A percentile compares a stretch with the other conserved stretches of the same genome.
phyloP scores from a whole-genome alignment of 2,888 invertebrate species.

The Macrosiphum euphorbiae region DNA sequence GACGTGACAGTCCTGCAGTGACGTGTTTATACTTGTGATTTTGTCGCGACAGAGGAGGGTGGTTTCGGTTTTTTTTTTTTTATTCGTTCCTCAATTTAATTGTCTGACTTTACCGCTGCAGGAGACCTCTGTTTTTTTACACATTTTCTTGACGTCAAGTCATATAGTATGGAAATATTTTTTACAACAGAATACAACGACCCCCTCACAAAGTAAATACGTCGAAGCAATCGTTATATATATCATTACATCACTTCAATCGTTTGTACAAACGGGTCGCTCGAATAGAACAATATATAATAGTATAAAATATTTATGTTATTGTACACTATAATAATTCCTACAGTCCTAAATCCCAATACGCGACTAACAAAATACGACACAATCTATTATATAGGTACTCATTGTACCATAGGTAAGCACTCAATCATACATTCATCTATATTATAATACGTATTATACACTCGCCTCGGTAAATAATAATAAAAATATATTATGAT shows the following conservation, averaged over 20 bases:
- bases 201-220: neutral
- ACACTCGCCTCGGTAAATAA: neutral
- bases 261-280: neutral
- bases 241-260: neutral
- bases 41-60: neutral
- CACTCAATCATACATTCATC: neutral
- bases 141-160: neutral
- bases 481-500: neutral
- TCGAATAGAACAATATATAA: neutral
- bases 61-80: neutral
- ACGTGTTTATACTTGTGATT: neutral
- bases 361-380: neutral
- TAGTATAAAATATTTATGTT: neutral
- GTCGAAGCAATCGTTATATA: neutral
- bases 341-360: neutral
- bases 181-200: neutral
- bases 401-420: neutral
- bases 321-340: neutral
- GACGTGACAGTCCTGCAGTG: neutral
- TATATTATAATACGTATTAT: neutral
- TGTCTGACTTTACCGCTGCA: neutral
- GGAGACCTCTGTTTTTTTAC: neutral
- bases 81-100: neutral
- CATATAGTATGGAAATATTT: neutral
- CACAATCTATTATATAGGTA: neutral